phyloP scores from a whole-genome alignment of 2,888 invertebrate genomes.

The Rotaria macrura region DNA sequence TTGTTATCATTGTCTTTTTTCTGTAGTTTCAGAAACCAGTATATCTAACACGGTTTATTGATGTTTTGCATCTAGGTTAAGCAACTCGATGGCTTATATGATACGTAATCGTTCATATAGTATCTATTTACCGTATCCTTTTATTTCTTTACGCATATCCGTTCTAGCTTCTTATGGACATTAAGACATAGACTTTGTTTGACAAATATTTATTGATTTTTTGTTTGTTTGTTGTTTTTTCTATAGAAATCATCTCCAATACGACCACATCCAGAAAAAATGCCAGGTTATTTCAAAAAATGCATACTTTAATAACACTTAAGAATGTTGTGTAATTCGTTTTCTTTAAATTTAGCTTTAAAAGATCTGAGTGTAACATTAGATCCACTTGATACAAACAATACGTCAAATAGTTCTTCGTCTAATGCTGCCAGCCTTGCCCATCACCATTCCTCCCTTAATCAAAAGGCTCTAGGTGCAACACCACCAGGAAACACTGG shows the following conservation, averaged over 20 bases:
- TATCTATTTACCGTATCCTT: too few species aligned
- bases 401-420: neutral
- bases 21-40: neutral
- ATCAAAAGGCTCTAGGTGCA: neutral
- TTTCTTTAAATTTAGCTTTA: slow-evolving; percentile 20
- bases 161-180: neutral
- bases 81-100: too few species aligned
- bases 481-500: neutral
- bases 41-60: neutral
- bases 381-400: slow-evolving; percentile 3
- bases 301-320: neutral
- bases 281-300: slow-evolving; percentile 21
- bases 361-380: slow-evolving; percentile 26
- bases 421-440: neutral
- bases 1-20: neutral
- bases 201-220: neutral
- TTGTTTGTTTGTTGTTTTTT: neutral
- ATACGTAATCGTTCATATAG: too few species aligned
- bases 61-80: neutral
- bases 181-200: neutral
- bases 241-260: neutral
- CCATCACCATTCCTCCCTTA: neutral
- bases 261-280: slow-evolving; percentile 31
- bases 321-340: neutral
- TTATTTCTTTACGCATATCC: neutral